A percentile compares a stretch with the other conserved stretches of the same genome.
Evolutionary conservation across 2,113 vertebrate species (phyloP).

Genomic region (Thunnus maccoyii): DNA sequence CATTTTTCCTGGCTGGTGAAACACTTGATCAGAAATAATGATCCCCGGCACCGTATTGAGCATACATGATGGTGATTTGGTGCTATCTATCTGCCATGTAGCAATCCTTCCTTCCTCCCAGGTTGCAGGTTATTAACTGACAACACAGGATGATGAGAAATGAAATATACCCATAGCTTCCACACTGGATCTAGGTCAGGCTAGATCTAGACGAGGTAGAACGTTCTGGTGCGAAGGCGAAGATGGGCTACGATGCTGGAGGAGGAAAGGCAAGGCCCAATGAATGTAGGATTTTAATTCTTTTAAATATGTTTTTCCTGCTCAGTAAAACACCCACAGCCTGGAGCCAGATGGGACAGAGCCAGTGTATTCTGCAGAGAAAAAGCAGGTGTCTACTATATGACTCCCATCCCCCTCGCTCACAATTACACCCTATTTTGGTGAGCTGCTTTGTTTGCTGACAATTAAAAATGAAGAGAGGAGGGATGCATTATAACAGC

Average conservation of each 20-base stretch:
- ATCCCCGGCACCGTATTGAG: slow-evolving; percentile 43
- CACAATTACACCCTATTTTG: slow-evolving; percentile 41
- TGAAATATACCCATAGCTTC: slow-evolving; percentile 43
- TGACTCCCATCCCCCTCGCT: slow-evolving; percentile 13
- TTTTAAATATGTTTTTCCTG: slow-evolving; percentile 22
- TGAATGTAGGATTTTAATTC: slow-evolving; percentile 28
- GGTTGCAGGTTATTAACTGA: slow-evolving; percentile 70
- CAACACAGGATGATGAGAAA: slow-evolving; percentile 62
- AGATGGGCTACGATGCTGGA: slow-evolving; percentile 4
- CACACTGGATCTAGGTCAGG: slow-evolving; percentile 67
- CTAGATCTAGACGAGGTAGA: slow-evolving; percentile 32
- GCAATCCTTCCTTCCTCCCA: slow-evolving; percentile 52
- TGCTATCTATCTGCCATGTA: slow-evolving; percentile 39
- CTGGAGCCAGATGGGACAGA: slow-evolving; percentile 51
- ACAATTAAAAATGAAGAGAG: slow-evolving; percentile 37
- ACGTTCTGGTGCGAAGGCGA: not conserved
- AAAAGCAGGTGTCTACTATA: slow-evolving; percentile 53
- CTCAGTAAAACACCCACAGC: slow-evolving; percentile 33
- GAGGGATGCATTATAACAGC: not conserved
- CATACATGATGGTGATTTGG: slow-evolving; percentile 44
- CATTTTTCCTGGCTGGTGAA: slow-evolving; percentile 28
- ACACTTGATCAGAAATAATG: slow-evolving; percentile 64
- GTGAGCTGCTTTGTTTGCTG: slow-evolving; percentile 42
- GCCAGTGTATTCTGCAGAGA: slow-evolving; percentile 57
- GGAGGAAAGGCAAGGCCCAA: not conserved